Evolutionary conservation across 2,888 invertebrate genomes (phyloP).

Genomic region (Mythimna ferrago): DNA sequence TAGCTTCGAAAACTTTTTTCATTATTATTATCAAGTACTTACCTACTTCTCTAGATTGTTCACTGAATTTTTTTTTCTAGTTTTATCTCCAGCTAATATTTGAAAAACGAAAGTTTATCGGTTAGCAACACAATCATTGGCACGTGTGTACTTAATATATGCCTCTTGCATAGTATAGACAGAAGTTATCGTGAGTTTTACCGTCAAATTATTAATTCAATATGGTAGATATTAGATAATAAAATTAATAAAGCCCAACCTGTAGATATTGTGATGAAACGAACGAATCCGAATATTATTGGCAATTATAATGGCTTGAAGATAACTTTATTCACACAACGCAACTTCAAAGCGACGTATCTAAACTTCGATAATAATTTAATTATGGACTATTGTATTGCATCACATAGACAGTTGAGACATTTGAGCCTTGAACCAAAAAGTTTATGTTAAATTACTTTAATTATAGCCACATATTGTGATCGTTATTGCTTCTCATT

Average conservation of each 20-base stretch:
- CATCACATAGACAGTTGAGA: conserved; percentile 4
- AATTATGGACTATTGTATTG: conserved; percentile 22
- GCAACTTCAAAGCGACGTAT: background rate
- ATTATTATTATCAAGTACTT: conserved; percentile 37
- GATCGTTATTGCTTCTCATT: conserved; percentile 8
- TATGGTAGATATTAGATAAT: conserved; percentile 14
- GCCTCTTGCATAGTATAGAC: background rate
- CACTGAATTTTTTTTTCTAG: conserved; percentile 25
- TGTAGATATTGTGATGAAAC: background rate
- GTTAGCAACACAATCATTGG: conserved; percentile 10
- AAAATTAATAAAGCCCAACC: conserved; percentile 27
- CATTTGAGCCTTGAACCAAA: conserved; percentile 26
- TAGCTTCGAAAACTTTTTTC: conserved; percentile 40
- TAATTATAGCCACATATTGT: conserved; percentile 1
- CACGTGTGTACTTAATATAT: background rate
- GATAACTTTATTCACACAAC: conserved; percentile 11
- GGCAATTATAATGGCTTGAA: background rate
- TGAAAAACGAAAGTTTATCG: conserved; percentile 11
- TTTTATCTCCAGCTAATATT: conserved; percentile 32
- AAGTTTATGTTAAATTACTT: conserved; percentile 6
- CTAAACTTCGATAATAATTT: background rate
- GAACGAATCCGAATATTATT: background rate
- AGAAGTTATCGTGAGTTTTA: background rate
- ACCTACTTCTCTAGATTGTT: conserved; percentile 23
- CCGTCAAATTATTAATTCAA: background rate